A percentile compares a stretch with the other conserved stretches of the same genome.
Evolutionary conservation across 2,888 invertebrate genomes (phyloP).

Genomic region (Siphonodentalium dalli): DNA sequence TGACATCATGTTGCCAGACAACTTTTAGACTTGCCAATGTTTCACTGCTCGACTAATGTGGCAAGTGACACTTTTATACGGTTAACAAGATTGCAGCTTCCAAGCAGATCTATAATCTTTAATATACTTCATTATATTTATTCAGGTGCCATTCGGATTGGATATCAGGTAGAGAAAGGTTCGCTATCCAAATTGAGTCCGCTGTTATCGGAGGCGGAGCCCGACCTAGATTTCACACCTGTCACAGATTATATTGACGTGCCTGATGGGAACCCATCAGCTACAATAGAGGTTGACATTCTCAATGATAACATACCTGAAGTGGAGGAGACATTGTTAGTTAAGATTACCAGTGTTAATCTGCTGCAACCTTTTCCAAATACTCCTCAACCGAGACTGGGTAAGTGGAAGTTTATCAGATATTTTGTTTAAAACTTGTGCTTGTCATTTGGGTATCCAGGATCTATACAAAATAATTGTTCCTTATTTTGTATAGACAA

Average conservation of each 20-base stretch:
- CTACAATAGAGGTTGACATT: constrained; percentile 39
- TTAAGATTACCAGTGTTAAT: constrained; percentile 46
- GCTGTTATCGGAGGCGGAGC: constrained; percentile 37
- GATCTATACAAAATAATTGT: too few species aligned
- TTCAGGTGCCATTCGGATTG: constrained; percentile 49
- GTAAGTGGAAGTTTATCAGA: too few species aligned
- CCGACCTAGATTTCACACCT: constrained; percentile 39
- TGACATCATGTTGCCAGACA: too few species aligned
- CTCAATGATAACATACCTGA: constrained; percentile 54
- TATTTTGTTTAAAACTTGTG: too few species aligned
- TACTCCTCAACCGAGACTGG: constrained; percentile 39
- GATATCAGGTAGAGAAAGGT: constrained; percentile 45
- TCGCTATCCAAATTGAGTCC: constrained; percentile 35
- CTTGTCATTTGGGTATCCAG: too few species aligned
- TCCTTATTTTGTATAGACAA: too few species aligned
- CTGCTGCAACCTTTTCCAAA: constrained; percentile 31
- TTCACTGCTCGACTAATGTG: too few species aligned
- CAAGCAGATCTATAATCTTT: background rate
- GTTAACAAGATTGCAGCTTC: too few species aligned
- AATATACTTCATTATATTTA: background rate
- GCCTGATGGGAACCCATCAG: constrained; percentile 39
- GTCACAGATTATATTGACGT: constrained; percentile 39
- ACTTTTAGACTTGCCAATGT: too few species aligned
- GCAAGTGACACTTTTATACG: too few species aligned
- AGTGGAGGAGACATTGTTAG: constrained; percentile 60